Evolutionary conservation across 2,888 invertebrate genomes (phyloP).

Genomic region (Micoletzkya japonica): DNA sequence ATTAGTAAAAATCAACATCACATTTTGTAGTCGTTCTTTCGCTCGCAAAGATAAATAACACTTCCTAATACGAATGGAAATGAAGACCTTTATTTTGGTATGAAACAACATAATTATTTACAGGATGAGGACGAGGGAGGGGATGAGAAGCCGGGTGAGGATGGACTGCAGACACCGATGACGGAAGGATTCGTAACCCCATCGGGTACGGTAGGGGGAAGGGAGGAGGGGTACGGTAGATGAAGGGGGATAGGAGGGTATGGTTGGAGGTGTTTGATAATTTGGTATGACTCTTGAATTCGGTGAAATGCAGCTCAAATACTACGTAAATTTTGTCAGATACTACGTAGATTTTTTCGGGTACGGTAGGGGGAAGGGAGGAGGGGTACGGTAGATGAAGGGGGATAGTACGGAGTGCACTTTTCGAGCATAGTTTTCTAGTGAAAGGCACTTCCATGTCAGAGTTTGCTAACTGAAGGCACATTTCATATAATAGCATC

Average conservation of each 20-base stretch:
- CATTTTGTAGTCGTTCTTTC: too few species aligned
- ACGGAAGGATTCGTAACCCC: constrained; percentile 33
- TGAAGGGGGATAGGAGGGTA: background rate
- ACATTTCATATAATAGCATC: background rate
- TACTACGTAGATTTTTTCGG: too few species aligned
- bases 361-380: too few species aligned
- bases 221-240: constrained; percentile 36
- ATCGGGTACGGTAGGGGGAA: constrained; percentile 33
- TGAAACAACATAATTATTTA: background rate
- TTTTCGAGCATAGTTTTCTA: background rate
- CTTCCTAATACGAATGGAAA: too few species aligned
- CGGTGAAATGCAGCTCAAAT: background rate
- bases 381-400: too few species aligned
- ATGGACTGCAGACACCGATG: constrained; percentile 46
- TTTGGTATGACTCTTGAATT: background rate
- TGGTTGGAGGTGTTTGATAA: background rate
- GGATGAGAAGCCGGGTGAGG: constrained; percentile 26
- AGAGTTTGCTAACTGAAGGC: background rate
- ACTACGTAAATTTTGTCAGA: too few species aligned
- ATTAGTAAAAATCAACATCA: too few species aligned
- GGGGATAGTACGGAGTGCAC: background rate
- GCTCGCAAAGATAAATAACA: too few species aligned
- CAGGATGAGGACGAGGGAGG: constrained; percentile 28
- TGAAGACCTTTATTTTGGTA: too few species aligned
- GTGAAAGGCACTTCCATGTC: background rate